phyloP scores from a whole-genome alignment of 2,888 invertebrate species.

The Cotesia congregata region DNA sequence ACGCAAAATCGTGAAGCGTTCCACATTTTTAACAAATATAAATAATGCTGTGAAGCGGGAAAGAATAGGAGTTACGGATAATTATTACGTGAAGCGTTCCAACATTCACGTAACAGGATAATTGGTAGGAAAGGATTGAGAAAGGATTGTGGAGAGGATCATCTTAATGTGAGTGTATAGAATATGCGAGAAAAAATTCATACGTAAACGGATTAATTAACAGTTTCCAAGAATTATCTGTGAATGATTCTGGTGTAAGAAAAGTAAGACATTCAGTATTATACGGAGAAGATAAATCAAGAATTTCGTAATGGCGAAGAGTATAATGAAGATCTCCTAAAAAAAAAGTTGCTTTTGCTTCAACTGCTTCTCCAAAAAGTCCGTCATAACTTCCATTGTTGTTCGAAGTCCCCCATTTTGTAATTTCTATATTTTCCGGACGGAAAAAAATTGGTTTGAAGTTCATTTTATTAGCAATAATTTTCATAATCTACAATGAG shows the following conservation, averaged over 20 bases:
- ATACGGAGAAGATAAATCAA: conserved; percentile 84
- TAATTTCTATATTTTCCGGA: conserved; percentile 73
- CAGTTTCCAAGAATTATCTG: conserved; percentile 88
- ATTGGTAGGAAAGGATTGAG: too few relatives aligned
- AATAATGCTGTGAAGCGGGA: too few relatives aligned
- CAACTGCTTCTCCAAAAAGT: conserved; percentile 80
- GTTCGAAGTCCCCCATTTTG: conserved; percentile 79
- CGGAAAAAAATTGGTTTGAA: conserved; percentile 80
- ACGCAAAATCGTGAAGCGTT: too few relatives aligned
- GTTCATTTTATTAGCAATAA: conserved; percentile 79
- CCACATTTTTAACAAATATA: too few relatives aligned
- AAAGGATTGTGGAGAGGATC: too few relatives aligned
- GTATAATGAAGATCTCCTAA: conserved; percentile 85
- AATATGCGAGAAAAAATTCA: too few relatives aligned
- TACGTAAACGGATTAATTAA: conserved; percentile 85
- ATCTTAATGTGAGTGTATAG: too few relatives aligned
- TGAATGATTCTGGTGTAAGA: conserved; percentile 84
- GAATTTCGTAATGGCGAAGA: conserved; percentile 76
- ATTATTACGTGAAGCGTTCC: too few relatives aligned
- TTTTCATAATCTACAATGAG: conserved; percentile 75
- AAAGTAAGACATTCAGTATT: conserved; percentile 89
- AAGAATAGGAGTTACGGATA: too few relatives aligned
- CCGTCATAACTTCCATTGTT: conserved; percentile 80
- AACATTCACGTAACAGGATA: too few relatives aligned
- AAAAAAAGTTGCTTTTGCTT: conserved; percentile 79